These are phyloP conservation scores for Mallotus villosus DNA, from an alignment of 2,797 vertebrate genomes.

Conservation along the genomic window DNA sequence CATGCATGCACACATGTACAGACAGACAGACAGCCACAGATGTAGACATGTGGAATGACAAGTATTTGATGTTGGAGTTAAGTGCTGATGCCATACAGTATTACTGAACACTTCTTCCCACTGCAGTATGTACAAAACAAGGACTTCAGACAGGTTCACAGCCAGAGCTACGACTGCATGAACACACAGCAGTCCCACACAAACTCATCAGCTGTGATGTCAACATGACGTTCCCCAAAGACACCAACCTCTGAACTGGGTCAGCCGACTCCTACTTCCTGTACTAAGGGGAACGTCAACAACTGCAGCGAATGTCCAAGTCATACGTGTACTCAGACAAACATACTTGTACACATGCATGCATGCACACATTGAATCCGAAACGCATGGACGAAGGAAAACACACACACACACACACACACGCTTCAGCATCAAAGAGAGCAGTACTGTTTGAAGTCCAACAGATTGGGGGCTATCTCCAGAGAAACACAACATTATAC, in stretches of 20 bases:
- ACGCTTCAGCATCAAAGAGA: constrained; percentile 10
- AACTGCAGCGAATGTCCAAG: constrained; percentile 16
- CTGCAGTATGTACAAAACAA: neutral
- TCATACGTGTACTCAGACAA: neutral
- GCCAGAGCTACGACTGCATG: neutral
- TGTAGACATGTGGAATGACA: neutral
- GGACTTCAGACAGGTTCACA: neutral
- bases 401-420: constrained; percentile 15
- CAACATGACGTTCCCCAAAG: constrained; percentile 36
- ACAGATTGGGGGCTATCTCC: constrained; percentile 53
- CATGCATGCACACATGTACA: neutral
- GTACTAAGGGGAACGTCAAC: constrained; percentile 66
- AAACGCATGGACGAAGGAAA: neutral
- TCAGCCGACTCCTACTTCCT: constrained; percentile 66
- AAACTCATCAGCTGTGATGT: constrained; percentile 9
- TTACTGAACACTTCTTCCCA: too few relatives aligned
- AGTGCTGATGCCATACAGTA: too few relatives aligned
- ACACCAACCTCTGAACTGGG: constrained; percentile 57
- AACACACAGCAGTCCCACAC: constrained; percentile 10
- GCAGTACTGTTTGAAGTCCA: constrained; percentile 57
- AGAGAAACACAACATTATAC: constrained; percentile 64
- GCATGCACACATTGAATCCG: constrained; percentile 12
- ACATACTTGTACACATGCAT: constrained; percentile 26
- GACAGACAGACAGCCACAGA: neutral
- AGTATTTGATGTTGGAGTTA: too few relatives aligned